These are phyloP conservation scores for Ommatoiulus sabulosus DNA, from an alignment of 2,888 invertebrate species.

Conservation along the genomic window DNA sequence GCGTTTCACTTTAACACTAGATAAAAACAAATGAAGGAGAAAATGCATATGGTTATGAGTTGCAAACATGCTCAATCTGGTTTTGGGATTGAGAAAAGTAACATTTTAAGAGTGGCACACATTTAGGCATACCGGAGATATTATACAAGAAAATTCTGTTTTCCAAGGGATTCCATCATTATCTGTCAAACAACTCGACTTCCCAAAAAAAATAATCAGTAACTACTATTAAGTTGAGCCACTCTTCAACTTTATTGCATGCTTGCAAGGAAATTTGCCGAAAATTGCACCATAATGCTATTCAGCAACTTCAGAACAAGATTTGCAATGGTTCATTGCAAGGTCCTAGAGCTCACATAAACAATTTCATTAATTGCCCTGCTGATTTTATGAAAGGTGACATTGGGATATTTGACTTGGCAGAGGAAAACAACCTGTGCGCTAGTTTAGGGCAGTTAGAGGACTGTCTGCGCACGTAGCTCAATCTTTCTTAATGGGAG, in stretches of 20 bases:
- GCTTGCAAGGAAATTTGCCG: neutral
- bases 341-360: neutral
- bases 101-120: too few relatives aligned
- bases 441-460: neutral
- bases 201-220: too few relatives aligned
- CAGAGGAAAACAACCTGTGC: neutral
- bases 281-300: neutral
- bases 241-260: neutral
- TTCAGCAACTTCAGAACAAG: neutral
- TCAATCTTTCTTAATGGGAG: neutral
- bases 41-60: too few relatives aligned
- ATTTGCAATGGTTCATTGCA: neutral
- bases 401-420: slow-evolving; percentile 25
- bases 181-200: too few relatives aligned
- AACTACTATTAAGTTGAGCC: too few relatives aligned
- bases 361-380: slow-evolving; percentile 10
- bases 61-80: too few relatives aligned
- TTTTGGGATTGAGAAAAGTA: too few relatives aligned
- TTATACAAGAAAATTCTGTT: too few relatives aligned
- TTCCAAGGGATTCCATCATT: too few relatives aligned
- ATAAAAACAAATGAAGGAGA: too few relatives aligned
- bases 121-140: too few relatives aligned
- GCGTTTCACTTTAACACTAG: too few relatives aligned
- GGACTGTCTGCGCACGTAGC: slow-evolving; percentile 11
- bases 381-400: slow-evolving; percentile 1